These are phyloP conservation scores for Anabacerthia variegaticeps DNA, from an alignment of 2,797 vertebrate genomes.

Conservation along the genomic window DNA sequence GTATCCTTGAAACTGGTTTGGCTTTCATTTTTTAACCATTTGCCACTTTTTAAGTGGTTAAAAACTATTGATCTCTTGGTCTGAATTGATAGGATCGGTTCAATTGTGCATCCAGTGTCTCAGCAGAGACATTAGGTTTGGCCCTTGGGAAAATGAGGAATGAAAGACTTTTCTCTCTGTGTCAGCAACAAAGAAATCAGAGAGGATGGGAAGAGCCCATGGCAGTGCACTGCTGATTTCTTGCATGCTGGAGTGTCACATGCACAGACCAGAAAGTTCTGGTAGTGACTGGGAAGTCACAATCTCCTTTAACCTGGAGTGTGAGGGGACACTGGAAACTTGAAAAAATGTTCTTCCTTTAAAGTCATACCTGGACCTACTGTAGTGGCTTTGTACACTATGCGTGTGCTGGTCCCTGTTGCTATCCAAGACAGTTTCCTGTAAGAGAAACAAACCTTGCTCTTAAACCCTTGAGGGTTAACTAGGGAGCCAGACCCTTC, in stretches of 20 bases:
- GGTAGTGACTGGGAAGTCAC: not conserved
- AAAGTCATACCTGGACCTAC: not conserved
- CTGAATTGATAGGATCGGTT: not conserved
- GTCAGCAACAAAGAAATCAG: not conserved
- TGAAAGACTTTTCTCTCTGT: not conserved
- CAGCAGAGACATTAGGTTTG: not conserved
- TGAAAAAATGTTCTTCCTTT: not conserved
- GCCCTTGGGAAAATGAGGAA: not conserved
- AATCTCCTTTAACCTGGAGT: not conserved
- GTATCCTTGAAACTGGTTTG: not conserved
- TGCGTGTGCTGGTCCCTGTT: not conserved
- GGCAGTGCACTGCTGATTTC: not conserved
- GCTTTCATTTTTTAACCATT: not conserved
- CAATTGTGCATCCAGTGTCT: not conserved
- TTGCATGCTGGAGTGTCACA: fast-evolving
- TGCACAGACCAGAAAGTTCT: not conserved
- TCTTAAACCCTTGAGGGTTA: not conserved
- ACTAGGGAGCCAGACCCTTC: not conserved
- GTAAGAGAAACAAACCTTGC: not conserved
- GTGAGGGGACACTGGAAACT: not conserved
- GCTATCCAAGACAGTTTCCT: not conserved
- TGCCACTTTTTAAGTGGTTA: not conserved
- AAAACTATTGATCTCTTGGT: not conserved
- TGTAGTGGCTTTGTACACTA: not conserved
- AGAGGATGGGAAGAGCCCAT: not conserved